phyloP scores from a whole-genome alignment of 2,113 vertebrate species.

The Apteryx mantelli region DNA sequence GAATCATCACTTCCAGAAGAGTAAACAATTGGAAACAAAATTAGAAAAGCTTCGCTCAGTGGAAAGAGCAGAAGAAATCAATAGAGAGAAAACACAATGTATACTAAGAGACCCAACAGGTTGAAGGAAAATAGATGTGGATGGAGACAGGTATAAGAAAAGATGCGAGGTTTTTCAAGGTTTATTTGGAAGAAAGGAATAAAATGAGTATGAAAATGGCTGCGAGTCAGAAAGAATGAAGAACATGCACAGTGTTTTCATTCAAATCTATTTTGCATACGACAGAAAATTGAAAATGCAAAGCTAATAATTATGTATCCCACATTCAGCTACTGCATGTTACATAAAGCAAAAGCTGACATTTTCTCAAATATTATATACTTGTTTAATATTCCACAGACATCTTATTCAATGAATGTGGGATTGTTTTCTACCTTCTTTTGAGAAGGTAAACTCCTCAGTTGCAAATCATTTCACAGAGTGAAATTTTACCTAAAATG shows the following conservation, averaged over 20 bases:
- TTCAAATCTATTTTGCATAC: neutral
- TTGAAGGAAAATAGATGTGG: neutral
- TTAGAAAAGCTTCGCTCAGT: neutral
- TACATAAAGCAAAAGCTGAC: neutral
- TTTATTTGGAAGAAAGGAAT: neutral
- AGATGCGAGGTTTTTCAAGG: neutral
- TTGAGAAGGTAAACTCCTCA: neutral
- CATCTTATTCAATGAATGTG: neutral
- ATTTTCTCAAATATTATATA: neutral
- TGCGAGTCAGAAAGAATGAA: neutral
- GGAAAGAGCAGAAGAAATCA: neutral
- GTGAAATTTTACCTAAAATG: neutral
- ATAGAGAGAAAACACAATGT: neutral
- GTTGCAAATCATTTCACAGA: neutral
- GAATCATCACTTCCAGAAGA: neutral
- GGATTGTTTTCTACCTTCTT: neutral
- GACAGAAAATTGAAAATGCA: neutral
- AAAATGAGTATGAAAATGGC: neutral
- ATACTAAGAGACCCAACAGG: neutral
- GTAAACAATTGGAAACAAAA: neutral
- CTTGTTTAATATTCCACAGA: neutral
- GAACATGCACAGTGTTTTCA: neutral
- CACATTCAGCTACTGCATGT: neutral
- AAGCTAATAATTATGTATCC: neutral
- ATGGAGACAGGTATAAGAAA: neutral